A percentile compares a stretch with the other conserved stretches of the same genome.
These are phyloP conservation scores for Hofmannophila pseudospretella DNA, from an alignment of 2,888 invertebrate species.

Conservation along the genomic window DNA sequence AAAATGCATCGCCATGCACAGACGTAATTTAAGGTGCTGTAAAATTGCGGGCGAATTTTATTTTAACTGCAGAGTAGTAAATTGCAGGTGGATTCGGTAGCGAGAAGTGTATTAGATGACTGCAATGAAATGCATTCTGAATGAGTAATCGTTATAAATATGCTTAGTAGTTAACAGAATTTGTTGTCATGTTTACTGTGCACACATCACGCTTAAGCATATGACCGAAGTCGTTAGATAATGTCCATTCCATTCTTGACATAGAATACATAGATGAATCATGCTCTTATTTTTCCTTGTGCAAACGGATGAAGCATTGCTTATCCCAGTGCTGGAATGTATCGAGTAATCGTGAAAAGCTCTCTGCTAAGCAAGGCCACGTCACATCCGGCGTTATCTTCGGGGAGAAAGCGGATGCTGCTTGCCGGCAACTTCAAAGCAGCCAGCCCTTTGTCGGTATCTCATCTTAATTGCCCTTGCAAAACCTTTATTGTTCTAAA, in stretches of 20 bases:
- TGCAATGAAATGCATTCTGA: not conserved
- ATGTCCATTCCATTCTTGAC: constrained; percentile 13
- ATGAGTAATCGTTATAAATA: not conserved
- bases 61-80: constrained; percentile 18
- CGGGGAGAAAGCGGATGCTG: constrained; percentile 69
- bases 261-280: constrained; percentile 51
- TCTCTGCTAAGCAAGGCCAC: constrained; percentile 55
- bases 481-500: constrained; percentile 55
- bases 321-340: constrained; percentile 60
- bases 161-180: too few species aligned
- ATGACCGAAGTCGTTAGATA: constrained; percentile 1
- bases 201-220: not conserved
- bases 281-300: constrained; percentile 29
- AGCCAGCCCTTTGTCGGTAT: constrained; percentile 56
- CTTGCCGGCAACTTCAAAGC: constrained; percentile 55
- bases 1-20: constrained; percentile 47
- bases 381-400: constrained; percentile 67
- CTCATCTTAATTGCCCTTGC: constrained; percentile 55
- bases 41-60: constrained; percentile 41
- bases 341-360: constrained; percentile 72
- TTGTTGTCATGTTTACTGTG: not conserved
- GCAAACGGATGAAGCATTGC: constrained; percentile 35
- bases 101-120: not conserved
- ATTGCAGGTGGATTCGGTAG: constrained; percentile 16
- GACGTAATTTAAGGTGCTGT: constrained; percentile 44